Evolutionary conservation across 2,113 vertebrate genomes (phyloP).

Genomic region (Mormoops blainvillei): DNA sequence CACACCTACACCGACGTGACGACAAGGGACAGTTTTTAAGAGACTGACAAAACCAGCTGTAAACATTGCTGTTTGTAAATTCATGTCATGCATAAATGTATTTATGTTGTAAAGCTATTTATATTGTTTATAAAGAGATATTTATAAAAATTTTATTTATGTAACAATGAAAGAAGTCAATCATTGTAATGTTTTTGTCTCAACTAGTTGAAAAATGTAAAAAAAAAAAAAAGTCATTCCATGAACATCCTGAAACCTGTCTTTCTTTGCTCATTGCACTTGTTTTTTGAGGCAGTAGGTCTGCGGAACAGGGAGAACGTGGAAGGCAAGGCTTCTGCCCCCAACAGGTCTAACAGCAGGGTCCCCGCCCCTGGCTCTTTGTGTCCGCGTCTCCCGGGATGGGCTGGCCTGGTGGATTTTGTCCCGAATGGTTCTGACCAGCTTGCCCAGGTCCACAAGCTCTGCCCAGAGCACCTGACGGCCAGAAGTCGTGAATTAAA

Average conservation of each 20-base stretch:
- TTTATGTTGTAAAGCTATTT: slow-evolving; percentile 93
- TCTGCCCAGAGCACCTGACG: neutral
- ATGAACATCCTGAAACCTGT: slow-evolving; percentile 78
- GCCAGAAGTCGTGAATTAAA: neutral
- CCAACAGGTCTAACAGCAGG: neutral
- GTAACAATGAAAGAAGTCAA: slow-evolving; percentile 86
- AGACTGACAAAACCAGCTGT: slow-evolving; percentile 82
- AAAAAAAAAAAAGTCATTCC: slow-evolving; percentile 74
- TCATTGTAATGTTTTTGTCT: slow-evolving; percentile 85
- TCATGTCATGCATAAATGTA: slow-evolving; percentile 89
- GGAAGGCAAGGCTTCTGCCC: neutral
- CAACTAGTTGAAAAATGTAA: slow-evolving; percentile 82
- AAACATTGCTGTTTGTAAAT: slow-evolving; percentile 84
- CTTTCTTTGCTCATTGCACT: slow-evolving; percentile 76
- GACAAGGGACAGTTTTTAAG: slow-evolving; percentile 81
- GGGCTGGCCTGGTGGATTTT: neutral
- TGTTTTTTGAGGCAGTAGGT: slow-evolving; percentile 3
- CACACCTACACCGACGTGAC: slow-evolving; percentile 72
- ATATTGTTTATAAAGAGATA: slow-evolving; percentile 92
- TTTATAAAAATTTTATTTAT: slow-evolving; percentile 92
- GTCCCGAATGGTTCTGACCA: neutral
- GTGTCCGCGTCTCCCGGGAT: neutral
- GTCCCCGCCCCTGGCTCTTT: neutral
- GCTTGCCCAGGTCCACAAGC: neutral
- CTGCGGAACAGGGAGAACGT: neutral